Percentiles rank a stretch among this genome's conserved stretches.
Conservation (phyloP, 2,888 invertebrate genomes). For the Heliconius ismenius region DNA sequence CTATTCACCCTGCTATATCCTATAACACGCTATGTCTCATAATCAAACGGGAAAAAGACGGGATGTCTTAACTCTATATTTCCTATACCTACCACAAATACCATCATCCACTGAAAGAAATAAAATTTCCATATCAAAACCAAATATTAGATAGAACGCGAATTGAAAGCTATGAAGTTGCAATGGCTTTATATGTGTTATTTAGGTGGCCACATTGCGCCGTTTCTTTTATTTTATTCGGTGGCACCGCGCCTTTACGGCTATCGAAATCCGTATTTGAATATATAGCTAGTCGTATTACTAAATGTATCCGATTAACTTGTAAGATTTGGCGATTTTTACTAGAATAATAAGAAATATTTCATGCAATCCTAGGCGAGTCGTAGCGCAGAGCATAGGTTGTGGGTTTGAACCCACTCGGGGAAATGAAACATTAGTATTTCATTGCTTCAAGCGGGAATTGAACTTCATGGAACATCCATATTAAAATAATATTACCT, state of each 20-base stretch:
- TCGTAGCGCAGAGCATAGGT: too few relatives aligned
- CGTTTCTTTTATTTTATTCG: conserved; percentile 44
- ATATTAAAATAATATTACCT: too few relatives aligned
- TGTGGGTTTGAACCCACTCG: too few relatives aligned
- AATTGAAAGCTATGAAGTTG: conserved; percentile 38
- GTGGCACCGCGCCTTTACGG: conserved; percentile 60
- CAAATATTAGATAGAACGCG: conserved; percentile 4
- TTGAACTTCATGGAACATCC: too few relatives aligned
- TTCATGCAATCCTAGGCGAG: too few relatives aligned
- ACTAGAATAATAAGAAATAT: background rate
- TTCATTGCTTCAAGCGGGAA: too few relatives aligned
- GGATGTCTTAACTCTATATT: background rate
- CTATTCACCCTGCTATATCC: too few relatives aligned
- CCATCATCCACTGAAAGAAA: too few relatives aligned
- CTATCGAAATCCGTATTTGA: conserved; percentile 72
- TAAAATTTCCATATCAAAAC: conserved; percentile 12
- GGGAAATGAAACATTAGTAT: too few relatives aligned
- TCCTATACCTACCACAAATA: too few relatives aligned
- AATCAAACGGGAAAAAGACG: background rate
- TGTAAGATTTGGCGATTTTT: conserved; percentile 45
- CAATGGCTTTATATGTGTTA: conserved; percentile 37
- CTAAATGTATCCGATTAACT: conserved; percentile 46
- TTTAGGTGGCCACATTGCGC: conserved; percentile 37
- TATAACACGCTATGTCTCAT: background rate
- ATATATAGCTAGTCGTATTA: conserved; percentile 67